phyloP scores from a whole-genome alignment of 2,888 invertebrate genomes.

The Chromoteleia sp. region DNA sequence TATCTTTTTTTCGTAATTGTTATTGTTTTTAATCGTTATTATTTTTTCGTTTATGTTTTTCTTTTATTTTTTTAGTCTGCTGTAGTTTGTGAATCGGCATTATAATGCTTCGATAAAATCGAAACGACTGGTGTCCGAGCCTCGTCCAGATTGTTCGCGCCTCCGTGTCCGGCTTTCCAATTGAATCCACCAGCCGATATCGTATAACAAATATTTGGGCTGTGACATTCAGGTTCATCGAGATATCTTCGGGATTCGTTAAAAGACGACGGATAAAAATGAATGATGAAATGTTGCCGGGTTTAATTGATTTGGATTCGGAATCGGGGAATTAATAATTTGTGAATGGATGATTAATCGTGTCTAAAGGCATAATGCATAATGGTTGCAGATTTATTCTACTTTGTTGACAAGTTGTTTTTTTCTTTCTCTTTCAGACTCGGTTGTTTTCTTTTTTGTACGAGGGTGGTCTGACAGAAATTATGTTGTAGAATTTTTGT shows the following conservation, averaged over 20 bases:
- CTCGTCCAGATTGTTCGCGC: conserved; percentile 44
- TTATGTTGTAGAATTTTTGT: conserved; percentile 7
- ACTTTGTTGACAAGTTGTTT: conserved; percentile 51
- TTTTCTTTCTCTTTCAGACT: conserved; percentile 10
- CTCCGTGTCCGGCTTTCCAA: conserved; percentile 51
- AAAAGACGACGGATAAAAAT: conserved; percentile 44
- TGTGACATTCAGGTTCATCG: conserved; percentile 57
- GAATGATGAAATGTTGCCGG: conserved; percentile 54
- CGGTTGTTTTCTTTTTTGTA: conserved; percentile 33
- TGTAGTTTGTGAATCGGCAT: conserved; percentile 30
- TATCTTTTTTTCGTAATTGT: too few relatives aligned
- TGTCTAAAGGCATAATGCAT: conserved; percentile 51
- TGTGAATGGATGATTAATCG: conserved; percentile 55
- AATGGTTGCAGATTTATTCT: conserved; percentile 48
- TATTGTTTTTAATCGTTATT: too few relatives aligned
- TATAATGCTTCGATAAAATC: conserved; percentile 71
- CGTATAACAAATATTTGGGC: conserved; percentile 45
- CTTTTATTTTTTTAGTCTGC: conserved; percentile 30
- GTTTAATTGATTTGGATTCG: conserved; percentile 58
- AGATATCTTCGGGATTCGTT: conserved; percentile 49
- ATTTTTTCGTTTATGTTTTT: not conserved
- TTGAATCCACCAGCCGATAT: conserved; percentile 29
- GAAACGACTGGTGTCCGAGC: conserved; percentile 12
- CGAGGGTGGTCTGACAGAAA: conserved; percentile 44
- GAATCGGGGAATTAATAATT: conserved; percentile 40